Evolutionary conservation across 1,140 invertebrate species (phyloP).

Genomic region (Microplitis demolitor): DNA sequence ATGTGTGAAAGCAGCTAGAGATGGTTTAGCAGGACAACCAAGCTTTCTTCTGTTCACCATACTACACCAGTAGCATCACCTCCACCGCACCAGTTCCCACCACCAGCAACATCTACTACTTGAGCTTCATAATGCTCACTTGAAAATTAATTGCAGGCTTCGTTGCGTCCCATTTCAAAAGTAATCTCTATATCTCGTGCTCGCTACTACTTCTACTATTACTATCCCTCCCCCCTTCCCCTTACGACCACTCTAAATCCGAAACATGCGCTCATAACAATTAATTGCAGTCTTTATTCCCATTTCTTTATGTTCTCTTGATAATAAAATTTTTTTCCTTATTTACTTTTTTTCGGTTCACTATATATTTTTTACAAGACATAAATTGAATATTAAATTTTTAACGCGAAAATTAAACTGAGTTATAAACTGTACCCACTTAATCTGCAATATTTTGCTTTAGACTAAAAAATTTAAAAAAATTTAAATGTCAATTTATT

Average conservation of each 20-base stretch:
- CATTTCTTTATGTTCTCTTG: neutral
- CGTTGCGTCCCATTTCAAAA: slow-evolving; percentile 21
- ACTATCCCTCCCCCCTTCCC: neutral
- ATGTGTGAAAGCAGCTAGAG: slow-evolving; percentile 26
- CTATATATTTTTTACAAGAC: too few species aligned
- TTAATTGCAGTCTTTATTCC: slow-evolving; percentile 24
- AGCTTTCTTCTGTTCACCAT: slow-evolving; percentile 7
- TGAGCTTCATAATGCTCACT: slow-evolving; percentile 12
- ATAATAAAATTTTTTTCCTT: neutral
- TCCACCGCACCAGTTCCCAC: neutral
- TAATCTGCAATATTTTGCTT: too few species aligned
- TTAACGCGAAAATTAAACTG: too few species aligned
- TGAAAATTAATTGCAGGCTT: slow-evolving; percentile 32
- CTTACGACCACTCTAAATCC: neutral
- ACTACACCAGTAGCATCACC: neutral
- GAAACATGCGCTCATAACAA: slow-evolving; percentile 26
- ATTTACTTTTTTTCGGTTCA: neutral
- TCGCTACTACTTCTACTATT: neutral
- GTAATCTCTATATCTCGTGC: slow-evolving; percentile 10
- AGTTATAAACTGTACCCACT: neutral
- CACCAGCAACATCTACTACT: too few species aligned
- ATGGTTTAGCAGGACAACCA: slow-evolving; percentile 20
- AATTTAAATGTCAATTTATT: too few species aligned
- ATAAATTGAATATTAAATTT: too few species aligned
- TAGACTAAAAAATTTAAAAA: too few species aligned